A percentile compares a stretch with the other conserved stretches of the same genome.
Conservation (phyloP, 1,140 invertebrate genomes). For the Mesaphorura yosii region DNA sequence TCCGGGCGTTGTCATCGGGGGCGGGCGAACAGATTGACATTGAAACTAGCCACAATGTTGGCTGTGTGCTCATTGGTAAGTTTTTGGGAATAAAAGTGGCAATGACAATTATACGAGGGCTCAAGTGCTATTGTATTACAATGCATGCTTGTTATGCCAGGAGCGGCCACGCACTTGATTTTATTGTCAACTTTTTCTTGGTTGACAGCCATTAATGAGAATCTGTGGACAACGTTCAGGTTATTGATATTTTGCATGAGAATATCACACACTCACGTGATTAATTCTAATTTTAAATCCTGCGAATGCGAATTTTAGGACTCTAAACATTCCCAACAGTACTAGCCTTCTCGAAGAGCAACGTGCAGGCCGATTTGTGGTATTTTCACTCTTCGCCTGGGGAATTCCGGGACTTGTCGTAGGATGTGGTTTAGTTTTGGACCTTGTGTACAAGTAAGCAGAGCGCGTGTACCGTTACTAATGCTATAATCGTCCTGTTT, state of each 20-base stretch:
- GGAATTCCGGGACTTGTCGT: conserved; percentile 8
- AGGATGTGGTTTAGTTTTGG: conserved; percentile 5
- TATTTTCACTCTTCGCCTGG: conserved; percentile 14
- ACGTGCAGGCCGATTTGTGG: conserved; percentile 3
- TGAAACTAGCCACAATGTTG: not conserved
- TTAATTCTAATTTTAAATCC: not conserved
- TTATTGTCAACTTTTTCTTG: conserved; percentile 20
- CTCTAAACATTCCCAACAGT: not conserved
- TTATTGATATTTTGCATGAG: not conserved
- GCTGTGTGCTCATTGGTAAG: not conserved
- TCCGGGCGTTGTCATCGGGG: not conserved
- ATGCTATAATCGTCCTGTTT: no score
- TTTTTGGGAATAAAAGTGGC: not conserved
- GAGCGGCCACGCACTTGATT: conserved; percentile 6
- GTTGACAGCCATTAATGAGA: conserved; percentile 14
- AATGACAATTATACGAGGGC: not conserved
- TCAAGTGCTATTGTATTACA: no score
- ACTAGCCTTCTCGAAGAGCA: not conserved
- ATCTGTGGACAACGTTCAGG: conserved; percentile 21
- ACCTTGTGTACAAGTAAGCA: not conserved
- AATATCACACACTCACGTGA: not conserved
- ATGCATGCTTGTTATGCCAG: no score
- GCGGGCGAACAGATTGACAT: not conserved
- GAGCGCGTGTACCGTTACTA: not conserved
- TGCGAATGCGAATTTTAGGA: not conserved